These are phyloP conservation scores for Coturnix japonica DNA, from an alignment of 2,113 vertebrate species.

Conservation along the genomic window DNA sequence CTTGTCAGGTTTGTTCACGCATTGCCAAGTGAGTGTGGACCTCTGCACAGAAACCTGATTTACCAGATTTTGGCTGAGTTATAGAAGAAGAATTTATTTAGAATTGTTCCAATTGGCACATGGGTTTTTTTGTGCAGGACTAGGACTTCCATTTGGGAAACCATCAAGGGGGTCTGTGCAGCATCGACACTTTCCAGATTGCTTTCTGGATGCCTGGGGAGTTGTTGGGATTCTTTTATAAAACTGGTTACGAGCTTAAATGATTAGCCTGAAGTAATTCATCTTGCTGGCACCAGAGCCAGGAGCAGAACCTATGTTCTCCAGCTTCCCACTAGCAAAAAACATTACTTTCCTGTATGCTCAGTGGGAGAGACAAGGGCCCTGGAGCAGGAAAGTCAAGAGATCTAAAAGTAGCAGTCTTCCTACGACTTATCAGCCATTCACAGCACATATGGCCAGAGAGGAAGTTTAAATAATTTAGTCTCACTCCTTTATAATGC, in stretches of 20 bases:
- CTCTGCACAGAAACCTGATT: neutral
- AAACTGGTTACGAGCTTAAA: neutral
- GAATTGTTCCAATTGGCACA: neutral
- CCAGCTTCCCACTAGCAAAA: neutral
- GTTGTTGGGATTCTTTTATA: neutral
- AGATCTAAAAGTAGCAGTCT: constrained; percentile 20
- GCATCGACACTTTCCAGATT: neutral
- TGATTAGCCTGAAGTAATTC: neutral
- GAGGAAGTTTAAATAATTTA: constrained; percentile 50
- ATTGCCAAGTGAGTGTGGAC: neutral
- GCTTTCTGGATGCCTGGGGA: neutral
- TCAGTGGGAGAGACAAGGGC: neutral
- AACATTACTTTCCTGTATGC: neutral
- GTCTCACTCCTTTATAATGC: neutral
- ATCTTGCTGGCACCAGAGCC: neutral
- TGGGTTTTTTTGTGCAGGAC: neutral
- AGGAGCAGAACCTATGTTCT: neutral
- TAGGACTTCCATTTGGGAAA: neutral
- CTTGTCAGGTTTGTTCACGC: neutral
- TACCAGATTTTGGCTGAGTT: neutral
- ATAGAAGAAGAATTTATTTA: neutral
- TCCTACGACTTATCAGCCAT: neutral
- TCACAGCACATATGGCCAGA: constrained; percentile 40
- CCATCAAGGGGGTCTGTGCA: neutral
- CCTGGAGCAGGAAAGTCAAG: neutral